phyloP scores from a whole-genome alignment of 2,888 invertebrate genomes.

The Palloptera scutellata region DNA sequence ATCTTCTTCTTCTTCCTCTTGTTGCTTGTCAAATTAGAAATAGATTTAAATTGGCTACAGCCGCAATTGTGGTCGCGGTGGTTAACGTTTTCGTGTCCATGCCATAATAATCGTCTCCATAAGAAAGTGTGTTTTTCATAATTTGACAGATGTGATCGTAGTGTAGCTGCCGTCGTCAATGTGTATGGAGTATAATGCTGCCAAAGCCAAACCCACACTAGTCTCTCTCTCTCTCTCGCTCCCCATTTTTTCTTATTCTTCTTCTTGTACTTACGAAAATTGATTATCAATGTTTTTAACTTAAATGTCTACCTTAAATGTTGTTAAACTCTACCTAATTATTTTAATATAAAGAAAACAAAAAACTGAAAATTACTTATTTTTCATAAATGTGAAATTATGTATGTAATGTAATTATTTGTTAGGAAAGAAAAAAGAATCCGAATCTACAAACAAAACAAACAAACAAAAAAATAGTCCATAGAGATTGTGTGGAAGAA shows the following conservation, averaged over 20 bases:
- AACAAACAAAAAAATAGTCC: background rate
- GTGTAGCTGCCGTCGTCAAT: too few species aligned
- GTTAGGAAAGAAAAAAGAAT: conserved; percentile 39
- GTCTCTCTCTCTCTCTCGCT: background rate
- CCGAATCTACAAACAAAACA: background rate
- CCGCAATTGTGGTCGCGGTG: too few species aligned
- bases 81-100: too few species aligned
- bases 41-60: too few species aligned
- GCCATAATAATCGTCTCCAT: too few species aligned
- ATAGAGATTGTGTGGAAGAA: too few species aligned
- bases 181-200: background rate
- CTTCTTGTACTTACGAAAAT: background rate
- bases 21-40: too few species aligned
- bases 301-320: conserved; percentile 57
- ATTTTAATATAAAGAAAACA: background rate
- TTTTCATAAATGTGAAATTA: conserved; percentile 43
- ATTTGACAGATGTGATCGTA: too few species aligned
- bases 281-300: conserved; percentile 33
- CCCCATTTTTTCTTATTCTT: background rate
- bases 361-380: conserved; percentile 30
- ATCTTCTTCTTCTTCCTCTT: too few species aligned
- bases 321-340: conserved; percentile 46
- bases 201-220: background rate
- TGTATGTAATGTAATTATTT: too few species aligned
- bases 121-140: too few species aligned